Conservation (phyloP, 1,140 invertebrate species). For the Mamestra configurata region DNA sequence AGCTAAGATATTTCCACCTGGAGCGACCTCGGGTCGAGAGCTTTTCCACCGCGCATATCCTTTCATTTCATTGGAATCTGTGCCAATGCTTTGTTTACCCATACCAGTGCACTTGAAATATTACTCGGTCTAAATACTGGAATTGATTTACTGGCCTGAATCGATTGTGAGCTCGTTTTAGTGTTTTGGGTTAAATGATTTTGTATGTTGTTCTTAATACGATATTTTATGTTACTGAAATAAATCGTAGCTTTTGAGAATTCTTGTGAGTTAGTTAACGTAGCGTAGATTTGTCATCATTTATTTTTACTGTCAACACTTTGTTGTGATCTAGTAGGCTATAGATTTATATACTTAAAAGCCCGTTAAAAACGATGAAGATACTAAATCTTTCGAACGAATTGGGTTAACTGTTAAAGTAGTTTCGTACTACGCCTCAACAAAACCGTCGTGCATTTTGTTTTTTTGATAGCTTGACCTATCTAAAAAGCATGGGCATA, state of each 20-base stretch:
- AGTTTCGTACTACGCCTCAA: no score
- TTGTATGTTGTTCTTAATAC: background rate
- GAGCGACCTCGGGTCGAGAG: slow-evolving; percentile 56
- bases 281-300: background rate
- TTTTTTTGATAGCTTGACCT: no score
- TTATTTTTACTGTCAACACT: background rate
- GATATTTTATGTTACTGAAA: background rate
- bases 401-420: background rate
- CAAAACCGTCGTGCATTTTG: background rate
- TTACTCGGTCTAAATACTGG: slow-evolving; percentile 42
- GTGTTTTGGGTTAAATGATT: slow-evolving; percentile 13
- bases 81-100: slow-evolving; percentile 62
- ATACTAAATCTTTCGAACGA: background rate
- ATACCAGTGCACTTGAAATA: slow-evolving; percentile 45
- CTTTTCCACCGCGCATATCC: slow-evolving; percentile 71
- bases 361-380: background rate
- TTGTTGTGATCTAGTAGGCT: background rate
- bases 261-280: background rate
- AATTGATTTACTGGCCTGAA: slow-evolving; percentile 27
- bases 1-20: slow-evolving; percentile 56
- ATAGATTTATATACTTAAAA: background rate
- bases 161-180: background rate
- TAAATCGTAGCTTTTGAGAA: background rate
- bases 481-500: no score
- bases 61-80: slow-evolving; percentile 81